A percentile compares a stretch with the other conserved stretches of the same genome.
phyloP scores from a whole-genome alignment of 2,888 invertebrate genomes.

The Drosophila mettleri region DNA sequence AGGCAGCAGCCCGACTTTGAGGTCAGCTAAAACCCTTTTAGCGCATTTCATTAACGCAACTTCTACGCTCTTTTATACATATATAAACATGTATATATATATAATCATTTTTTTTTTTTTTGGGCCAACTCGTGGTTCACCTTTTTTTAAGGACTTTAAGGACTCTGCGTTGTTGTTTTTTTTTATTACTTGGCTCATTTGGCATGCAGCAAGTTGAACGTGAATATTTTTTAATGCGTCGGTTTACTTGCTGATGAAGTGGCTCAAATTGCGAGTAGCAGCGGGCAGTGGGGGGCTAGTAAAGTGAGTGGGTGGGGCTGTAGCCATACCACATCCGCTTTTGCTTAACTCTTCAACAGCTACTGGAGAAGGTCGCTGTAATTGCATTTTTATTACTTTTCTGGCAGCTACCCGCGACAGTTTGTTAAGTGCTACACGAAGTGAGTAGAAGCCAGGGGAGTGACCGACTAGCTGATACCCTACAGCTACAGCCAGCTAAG shows the following conservation, averaged over 20 bases:
- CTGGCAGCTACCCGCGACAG: constrained; percentile 69
- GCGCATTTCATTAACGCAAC: constrained; percentile 70
- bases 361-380: constrained; percentile 50
- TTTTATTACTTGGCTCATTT: constrained; percentile 69
- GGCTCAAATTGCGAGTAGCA: constrained; percentile 69
- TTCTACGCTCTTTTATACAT: constrained; percentile 10
- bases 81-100: neutral
- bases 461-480: constrained; percentile 1
- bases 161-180: constrained; percentile 18
- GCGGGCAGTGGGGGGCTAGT: neutral
- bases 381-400: constrained; percentile 83
- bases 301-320: neutral
- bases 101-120: constrained; percentile 2
- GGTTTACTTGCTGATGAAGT: constrained; percentile 81
- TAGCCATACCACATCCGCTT: constrained; percentile 37
- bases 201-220: constrained; percentile 68
- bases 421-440: constrained; percentile 63
- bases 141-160: constrained; percentile 50
- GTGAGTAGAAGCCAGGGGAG: neutral
- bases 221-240: constrained; percentile 74
- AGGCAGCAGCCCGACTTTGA: constrained; percentile 45
- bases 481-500: no score
- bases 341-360: constrained; percentile 37
- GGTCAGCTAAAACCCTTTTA: constrained; percentile 74
- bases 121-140: constrained; percentile 24